Evolutionary conservation across 2,888 invertebrate genomes (phyloP).

Genomic region (Yponomeuta cagnagella): DNA sequence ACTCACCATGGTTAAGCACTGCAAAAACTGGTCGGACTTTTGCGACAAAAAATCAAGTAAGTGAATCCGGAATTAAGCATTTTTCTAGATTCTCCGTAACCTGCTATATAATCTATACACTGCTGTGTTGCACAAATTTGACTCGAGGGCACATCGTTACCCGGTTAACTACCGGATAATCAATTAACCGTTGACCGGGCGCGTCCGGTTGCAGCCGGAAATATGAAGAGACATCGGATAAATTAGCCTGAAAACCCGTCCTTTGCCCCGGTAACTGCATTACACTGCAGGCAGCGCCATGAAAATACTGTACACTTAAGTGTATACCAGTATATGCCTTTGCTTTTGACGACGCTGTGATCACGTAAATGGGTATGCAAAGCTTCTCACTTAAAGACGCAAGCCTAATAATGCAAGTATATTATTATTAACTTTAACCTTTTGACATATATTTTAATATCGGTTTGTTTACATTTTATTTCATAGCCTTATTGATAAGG

Average conservation of each 20-base stretch:
- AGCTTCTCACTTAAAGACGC: neutral
- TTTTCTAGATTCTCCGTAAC: no score
- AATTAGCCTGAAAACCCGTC: constrained; percentile 56
- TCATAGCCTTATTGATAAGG: no score
- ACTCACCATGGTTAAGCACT: no score
- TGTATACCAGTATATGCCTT: neutral
- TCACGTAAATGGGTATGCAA: neutral
- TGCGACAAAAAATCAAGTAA: no score
- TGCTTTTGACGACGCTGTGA: neutral
- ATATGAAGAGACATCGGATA: constrained; percentile 59
- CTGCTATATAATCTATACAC: neutral
- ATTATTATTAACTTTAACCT: no score
- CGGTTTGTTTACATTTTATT: no score
- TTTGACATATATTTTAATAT: no score
- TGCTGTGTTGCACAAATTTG: neutral
- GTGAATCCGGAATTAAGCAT: no score
- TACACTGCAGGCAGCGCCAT: neutral
- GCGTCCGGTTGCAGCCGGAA: constrained; percentile 63
- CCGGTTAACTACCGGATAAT: constrained; percentile 58
- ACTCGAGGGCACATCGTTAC: constrained; percentile 18
- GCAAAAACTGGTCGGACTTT: no score
- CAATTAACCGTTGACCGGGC: constrained; percentile 68
- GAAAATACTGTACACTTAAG: neutral
- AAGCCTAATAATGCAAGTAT: no score
- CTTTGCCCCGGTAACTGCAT: neutral